Evolutionary conservation across 2,113 vertebrate genomes (phyloP), one percentile per base, ranked within the genome.

Genomic region (Lepisosteus oculatus): DNA sequence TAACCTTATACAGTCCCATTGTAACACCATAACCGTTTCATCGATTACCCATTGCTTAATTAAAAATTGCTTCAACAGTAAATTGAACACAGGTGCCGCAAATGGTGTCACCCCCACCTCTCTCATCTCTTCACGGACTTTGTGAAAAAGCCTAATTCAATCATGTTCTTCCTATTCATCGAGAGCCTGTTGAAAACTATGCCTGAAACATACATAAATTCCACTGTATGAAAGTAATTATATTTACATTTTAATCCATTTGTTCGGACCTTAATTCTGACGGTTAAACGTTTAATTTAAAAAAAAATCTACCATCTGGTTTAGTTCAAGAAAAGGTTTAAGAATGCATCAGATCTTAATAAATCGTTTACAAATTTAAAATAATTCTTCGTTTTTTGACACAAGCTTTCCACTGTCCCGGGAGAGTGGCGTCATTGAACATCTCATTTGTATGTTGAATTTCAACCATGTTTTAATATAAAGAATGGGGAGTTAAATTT

Each of bases 11-110:
- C 65, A 81, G 70, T 73, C 55, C 71, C 72, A 84, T 86, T 77
- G 68, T 77, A 67, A 55, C 57, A 63, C 64, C 41, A 59, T 85
- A 85, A 88, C 82, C 70, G 79, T 81, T 86, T 91, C 88, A 90
- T 91, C 85, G 88, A 91, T 91, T 87, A 86, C 83, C 81, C 77
- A 75, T 76, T 79, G 85, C 82, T 87, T 88, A 85, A 88, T 90
- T 87, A 86, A 84, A 77, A 86, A 81, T 80, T 69, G 78, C 84
- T 85, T 82, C 79, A 72, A 73, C 55, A 66, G 79, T 81, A 74
- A 77, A 64, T 77, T 43, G 77, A 17, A 64, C 6, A 72, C 69
- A 67, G 63, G 69, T 66, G 44, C 67, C 2, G 14, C 43, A 69
- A 68, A 69, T 55, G 3, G 42, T 51, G 43, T 14, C 41, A 44